Percentiles rank a stretch among this genome's conserved stretches.
These are phyloP conservation scores for Zhuqinia jingwanae DNA, from an alignment of 2,888 invertebrate species.

Conservation along the genomic window DNA sequence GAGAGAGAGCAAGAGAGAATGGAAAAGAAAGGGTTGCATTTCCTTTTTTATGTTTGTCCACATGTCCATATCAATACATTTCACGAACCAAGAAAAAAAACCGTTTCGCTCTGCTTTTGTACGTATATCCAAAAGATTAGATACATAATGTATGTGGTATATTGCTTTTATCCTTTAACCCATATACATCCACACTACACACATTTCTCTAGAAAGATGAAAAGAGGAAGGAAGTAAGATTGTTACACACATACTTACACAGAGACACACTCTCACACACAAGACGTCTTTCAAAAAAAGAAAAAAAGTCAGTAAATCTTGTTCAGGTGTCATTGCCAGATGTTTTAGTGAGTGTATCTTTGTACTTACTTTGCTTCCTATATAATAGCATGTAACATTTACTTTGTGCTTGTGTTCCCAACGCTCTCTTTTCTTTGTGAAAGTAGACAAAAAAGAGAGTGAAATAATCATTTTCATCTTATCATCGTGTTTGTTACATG, in stretches of 20 bases:
- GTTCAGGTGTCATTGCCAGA: slow-evolving; percentile 72
- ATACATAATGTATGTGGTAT: slow-evolving; percentile 19
- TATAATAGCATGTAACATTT: neutral
- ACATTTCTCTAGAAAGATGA: slow-evolving; percentile 12
- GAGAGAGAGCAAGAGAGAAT: neutral
- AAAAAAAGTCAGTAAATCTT: slow-evolving; percentile 70
- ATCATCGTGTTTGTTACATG: slow-evolving; percentile 29
- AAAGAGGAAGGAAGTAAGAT: slow-evolving; percentile 39
- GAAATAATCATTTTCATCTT: slow-evolving; percentile 32
- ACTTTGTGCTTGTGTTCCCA: neutral
- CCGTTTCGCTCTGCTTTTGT: neutral
- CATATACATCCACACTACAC: neutral
- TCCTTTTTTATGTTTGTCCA: neutral
- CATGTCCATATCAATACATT: too few species aligned
- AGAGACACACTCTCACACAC: too few species aligned
- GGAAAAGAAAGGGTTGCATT: too few species aligned
- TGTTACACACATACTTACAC: neutral
- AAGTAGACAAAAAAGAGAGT: slow-evolving; percentile 7
- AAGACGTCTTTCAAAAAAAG: slow-evolving; percentile 50
- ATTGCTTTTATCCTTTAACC: slow-evolving; percentile 7
- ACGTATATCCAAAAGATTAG: neutral
- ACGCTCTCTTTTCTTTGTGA: neutral
- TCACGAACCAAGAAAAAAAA: neutral
- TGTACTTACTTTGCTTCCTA: neutral
- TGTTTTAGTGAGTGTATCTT: slow-evolving; percentile 37